These are phyloP conservation scores for Orthosia incerta DNA, from an alignment of 2,888 invertebrate species.

Conservation along the genomic window DNA sequence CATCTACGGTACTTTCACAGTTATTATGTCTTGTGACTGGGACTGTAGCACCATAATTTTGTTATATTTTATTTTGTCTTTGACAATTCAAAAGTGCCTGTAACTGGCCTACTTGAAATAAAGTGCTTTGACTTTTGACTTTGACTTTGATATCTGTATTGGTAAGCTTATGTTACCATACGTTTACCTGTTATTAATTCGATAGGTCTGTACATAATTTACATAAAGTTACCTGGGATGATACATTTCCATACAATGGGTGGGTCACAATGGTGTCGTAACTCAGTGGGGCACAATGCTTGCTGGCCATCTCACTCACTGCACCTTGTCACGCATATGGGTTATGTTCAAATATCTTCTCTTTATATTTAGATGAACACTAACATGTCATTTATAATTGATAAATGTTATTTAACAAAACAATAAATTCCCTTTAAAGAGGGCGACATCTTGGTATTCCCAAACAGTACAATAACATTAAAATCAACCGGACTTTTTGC, in stretches of 20 bases:
- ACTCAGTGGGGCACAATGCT: no score
- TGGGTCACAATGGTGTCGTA: slow-evolving; percentile 47
- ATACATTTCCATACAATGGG: slow-evolving; percentile 66
- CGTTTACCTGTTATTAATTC: not conserved
- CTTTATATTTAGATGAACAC: not conserved
- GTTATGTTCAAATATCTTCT: not conserved
- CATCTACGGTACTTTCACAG: no score
- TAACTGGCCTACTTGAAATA: no score
- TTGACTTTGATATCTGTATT: no score
- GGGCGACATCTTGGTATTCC: not conserved
- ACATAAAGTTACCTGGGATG: slow-evolving; percentile 7
- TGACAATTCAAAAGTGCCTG: no score
- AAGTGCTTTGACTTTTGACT: no score
- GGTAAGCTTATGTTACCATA: not conserved
- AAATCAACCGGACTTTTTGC: not conserved
- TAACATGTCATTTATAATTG: not conserved
- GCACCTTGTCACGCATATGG: not conserved
- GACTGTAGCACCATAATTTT: no score
- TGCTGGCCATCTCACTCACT: not conserved
- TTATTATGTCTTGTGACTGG: no score
- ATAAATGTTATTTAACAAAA: not conserved
- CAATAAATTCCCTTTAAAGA: no score
- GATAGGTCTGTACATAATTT: not conserved
- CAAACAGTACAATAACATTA: not conserved
- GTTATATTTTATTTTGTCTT: no score